Evolutionary conservation across 2,888 invertebrate species (phyloP), one percentile per base, ranked within the genome.

Genomic region (Pardosa pseudoannulata): DNA sequence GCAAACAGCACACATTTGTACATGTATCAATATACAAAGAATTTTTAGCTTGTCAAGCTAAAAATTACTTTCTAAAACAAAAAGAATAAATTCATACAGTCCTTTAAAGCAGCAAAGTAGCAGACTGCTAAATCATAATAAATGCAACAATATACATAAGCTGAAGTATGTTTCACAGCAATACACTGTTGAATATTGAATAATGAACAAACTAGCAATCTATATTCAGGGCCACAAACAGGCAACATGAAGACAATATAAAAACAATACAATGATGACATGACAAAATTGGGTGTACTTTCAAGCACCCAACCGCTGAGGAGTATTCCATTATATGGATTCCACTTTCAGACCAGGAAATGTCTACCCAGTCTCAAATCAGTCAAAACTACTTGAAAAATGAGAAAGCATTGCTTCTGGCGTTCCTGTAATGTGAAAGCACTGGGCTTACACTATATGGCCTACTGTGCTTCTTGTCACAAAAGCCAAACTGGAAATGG

Each of bases 401-500:
- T 67, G 71, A 72, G 46, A 78, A 83, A 72, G 29, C 23, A 72
- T 41, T 23, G 68, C 81, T 75, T 82, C 64, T 67, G 67, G n/a
- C 27, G 74, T 39, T 83, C 78, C 83, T 56, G 62, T 28, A 36
- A 36, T 72, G 83, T 76, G 72, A 78, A 78, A 78, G 82, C 82
- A 82, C 76, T 82, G 64, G 76, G 82, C 82, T 82, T 75, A 83
- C 76, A 78, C 72, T 72, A 81, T 41, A 75, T 65, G 73, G 80
- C 80, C 73, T 67, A 81, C 81, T 75, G 74, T 81, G 75, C 74
- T 72, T 78, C 83, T 83, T 83, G 83, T 72, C 78, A n/a, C n/a
- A 83, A 76, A 78, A 83, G 78, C 83, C 83, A 78, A 83, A 83
- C 83, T 78, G 83, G 83, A 73, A 82, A 82, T 82, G 71, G 75